Evolutionary conservation across 2,113 vertebrate genomes (phyloP), one percentile per base, ranked within the genome.

Genomic region (Ursus arctos): DNA sequence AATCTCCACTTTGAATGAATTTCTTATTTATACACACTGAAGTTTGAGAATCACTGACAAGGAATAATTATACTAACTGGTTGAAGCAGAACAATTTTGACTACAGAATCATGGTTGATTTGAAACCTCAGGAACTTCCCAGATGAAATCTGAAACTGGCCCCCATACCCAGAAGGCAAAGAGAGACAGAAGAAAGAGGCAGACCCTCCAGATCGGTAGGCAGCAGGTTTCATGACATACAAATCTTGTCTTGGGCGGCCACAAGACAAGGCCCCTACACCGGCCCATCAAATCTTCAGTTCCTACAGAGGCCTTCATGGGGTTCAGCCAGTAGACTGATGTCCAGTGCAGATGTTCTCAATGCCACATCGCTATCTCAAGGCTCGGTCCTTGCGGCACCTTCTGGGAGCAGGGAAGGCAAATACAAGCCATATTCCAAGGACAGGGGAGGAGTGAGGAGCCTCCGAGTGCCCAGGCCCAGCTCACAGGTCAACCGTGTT

Each of bases 61-160:
- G 24, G 14, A 61, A 51, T 49, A 71, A 31, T 33, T 53, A 31
- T 24, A 51, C 31, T 55, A 26, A 63, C 28, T 36, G 63, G 40
- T 22, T 40, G n/a, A 79, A 22, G 15, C 4, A 28, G 63, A 65
- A 85, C 0, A 8, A 26, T 0, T n/a, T 36, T 19, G 21, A 10
- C 71, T 65, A 61, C 0, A 11, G 80, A 21, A n/a, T 65, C 40
- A n/a, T 33, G 33, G 22, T 74, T 13, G 71, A 43, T 74, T 43
- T 1, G 40, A 74, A 69, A 26, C 40, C 21, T 74, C 18, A 1
- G 71, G 40, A 26, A 43, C 40, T 24, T 22, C 71, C 36, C 36
- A 72, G 71, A 40, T 6, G 11, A 12, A 22, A 72, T 26, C 36
- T 74, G 24, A 43, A 74, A 43, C 6, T 40, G 36, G n/a, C 21